Evolutionary conservation across 2,113 vertebrate species (phyloP).

Genomic region (Paradoxurus hermaphroditus): DNA sequence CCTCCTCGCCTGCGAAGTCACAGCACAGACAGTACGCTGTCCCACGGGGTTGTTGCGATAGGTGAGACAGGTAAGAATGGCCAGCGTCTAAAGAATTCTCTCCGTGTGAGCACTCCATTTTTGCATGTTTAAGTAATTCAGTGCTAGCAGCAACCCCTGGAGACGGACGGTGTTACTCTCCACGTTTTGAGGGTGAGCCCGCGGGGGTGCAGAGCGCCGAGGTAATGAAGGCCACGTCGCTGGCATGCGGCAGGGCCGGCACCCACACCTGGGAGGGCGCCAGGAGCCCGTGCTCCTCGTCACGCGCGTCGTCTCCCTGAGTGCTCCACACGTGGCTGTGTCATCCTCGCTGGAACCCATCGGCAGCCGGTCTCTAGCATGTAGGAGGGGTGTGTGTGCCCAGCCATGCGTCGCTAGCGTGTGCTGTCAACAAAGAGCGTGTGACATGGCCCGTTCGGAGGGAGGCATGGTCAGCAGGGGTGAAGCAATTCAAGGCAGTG

Average conservation of each 20-base stretch:
- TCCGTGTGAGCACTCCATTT: not conserved
- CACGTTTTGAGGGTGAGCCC: not conserved
- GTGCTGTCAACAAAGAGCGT: no score
- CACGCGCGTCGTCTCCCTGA: not conserved
- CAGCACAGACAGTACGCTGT: not conserved
- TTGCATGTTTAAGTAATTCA: not conserved
- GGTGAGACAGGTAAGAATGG: not conserved
- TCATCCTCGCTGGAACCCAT: not conserved
- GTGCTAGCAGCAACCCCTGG: not conserved
- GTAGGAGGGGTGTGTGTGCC: not conserved
- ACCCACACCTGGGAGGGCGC: not conserved
- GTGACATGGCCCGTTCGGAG: not conserved
- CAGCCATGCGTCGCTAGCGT: rapidly evolving
- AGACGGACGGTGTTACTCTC: not conserved
- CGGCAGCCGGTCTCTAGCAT: not conserved
- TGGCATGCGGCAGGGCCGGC: not conserved
- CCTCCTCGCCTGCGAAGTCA: not conserved
- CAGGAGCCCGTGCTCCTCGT: not conserved
- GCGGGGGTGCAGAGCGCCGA: not conserved
- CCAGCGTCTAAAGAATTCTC: not conserved
- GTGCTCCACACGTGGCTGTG: not conserved
- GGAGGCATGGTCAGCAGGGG: not conserved
- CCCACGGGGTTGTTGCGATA: not conserved
- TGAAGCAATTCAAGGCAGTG: not conserved
- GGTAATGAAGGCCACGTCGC: not conserved